Percentiles rank a stretch among this genome's conserved stretches.
Evolutionary conservation across 2,888 invertebrate genomes (phyloP).

Genomic region (Dasypolia templi): DNA sequence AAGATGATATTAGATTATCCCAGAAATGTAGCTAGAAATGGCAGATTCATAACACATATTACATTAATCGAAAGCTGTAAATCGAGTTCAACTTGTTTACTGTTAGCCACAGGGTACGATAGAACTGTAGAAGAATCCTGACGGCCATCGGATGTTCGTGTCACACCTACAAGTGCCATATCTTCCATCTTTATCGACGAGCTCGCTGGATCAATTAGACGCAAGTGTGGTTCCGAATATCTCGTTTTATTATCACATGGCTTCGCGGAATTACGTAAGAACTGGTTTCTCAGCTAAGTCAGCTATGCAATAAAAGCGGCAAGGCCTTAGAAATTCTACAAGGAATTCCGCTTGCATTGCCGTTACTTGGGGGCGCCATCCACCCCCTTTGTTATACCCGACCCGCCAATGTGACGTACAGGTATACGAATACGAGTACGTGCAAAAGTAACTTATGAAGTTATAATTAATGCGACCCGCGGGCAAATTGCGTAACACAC

Average conservation of each 20-base stretch:
- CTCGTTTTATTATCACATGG: conserved; percentile 11
- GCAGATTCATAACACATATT: background rate
- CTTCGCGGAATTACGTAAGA: conserved; percentile 32
- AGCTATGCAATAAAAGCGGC: conserved; percentile 20
- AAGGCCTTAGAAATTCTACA: conserved; percentile 32
- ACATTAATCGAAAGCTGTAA: conserved; percentile 1
- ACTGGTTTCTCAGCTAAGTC: conserved; percentile 29
- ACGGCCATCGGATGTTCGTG: background rate
- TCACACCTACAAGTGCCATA: conserved; percentile 1
- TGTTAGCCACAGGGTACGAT: background rate
- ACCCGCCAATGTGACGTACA: background rate
- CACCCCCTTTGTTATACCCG: conserved; percentile 29
- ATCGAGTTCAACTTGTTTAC: conserved; percentile 1
- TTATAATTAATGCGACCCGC: background rate
- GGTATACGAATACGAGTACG: background rate
- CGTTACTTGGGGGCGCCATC: conserved; percentile 39
- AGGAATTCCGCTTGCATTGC: conserved; percentile 45
- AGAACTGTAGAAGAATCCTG: background rate
- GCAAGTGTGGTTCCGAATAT: conserved; percentile 13
- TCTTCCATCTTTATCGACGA: conserved; percentile 14
- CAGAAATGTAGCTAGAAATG: background rate
- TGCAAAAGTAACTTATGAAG: background rate
- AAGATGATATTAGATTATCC: background rate
- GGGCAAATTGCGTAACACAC: too few relatives aligned
- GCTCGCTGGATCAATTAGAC: conserved; percentile 27